Evolutionary conservation across 2,113 vertebrate genomes (phyloP).

Genomic region (Mionectes macconnelli): DNA sequence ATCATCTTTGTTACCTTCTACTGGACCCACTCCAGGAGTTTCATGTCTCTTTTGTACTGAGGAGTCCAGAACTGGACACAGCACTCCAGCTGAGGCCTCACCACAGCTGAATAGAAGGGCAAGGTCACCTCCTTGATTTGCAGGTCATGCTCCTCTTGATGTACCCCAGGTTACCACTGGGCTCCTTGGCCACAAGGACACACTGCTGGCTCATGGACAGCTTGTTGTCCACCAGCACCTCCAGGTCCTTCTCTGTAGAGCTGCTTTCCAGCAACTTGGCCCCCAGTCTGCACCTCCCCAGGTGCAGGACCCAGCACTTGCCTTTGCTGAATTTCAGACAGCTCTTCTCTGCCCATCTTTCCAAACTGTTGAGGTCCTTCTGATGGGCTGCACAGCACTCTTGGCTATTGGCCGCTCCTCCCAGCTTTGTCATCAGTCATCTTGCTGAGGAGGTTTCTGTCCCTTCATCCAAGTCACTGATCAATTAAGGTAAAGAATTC

Average conservation of each 20-base stretch:
- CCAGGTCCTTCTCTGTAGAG: background rate
- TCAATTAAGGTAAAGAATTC: background rate
- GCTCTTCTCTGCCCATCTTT: background rate
- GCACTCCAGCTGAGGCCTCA: background rate
- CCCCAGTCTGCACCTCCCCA: background rate
- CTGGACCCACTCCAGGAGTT: background rate
- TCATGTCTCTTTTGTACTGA: background rate
- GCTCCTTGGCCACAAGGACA: background rate
- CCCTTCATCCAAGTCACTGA: background rate
- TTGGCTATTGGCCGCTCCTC: background rate
- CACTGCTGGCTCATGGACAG: background rate
- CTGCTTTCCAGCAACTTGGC: background rate
- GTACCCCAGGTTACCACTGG: background rate
- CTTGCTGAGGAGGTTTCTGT: background rate
- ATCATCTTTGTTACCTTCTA: background rate
- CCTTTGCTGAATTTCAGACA: background rate
- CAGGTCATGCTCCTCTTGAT: background rate
- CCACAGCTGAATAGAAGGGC: background rate
- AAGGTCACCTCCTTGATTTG: background rate
- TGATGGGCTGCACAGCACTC: background rate
- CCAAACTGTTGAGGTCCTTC: background rate
- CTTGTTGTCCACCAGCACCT: background rate
- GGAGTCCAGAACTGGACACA: background rate
- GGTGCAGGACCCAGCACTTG: background rate
- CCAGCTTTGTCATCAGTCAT: background rate